Evolutionary conservation across 1,140 invertebrate species (phyloP), one percentile per base, ranked within the genome.

Genomic region (Hylaeus anthracinus): DNA sequence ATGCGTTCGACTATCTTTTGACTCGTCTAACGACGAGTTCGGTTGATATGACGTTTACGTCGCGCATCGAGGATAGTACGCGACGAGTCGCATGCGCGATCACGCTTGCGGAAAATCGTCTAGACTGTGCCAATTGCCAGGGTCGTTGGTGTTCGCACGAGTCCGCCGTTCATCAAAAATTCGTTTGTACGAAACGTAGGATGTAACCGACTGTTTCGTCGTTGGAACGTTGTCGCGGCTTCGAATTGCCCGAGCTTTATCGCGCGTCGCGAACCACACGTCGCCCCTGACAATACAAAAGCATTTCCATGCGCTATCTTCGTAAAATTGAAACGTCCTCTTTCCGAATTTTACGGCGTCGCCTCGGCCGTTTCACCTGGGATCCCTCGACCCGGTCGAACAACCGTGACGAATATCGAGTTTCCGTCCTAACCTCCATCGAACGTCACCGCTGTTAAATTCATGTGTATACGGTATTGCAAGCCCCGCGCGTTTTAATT

Each of bases 401-500:
- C 58, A 67, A 58, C 60, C 67, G 78, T 72, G 72, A 84, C 78
- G 69, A 85, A 85, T 84, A 73, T 85, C 72, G 61, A 82, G 73
- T 82, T 75, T 81, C 65, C 72, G 41, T n/a, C 10, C 39, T 79
- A 65, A 71, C 66, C 84, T 86, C 80, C 58, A 77, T 56, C 61
- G 58, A n/a, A 51, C 56, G 15, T n/a, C 14, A 48, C 66, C 56
- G 51, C 72, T 9, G 43, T 76, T 75, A 75, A 79, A 82, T 82
- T 79, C 61, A 39, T 72, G 55, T 45, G 12, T 60, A n/a, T 65
- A 81, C 48, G 55, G 58, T 45, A 58, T 37, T n/a, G 61, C 37
- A 43, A 37, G 63, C 15, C 48, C 39, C 60, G 26, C 70, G 65
- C 45, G 76, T 86, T 86, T 86, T 82, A 72, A 83, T 86, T 80